Evolutionary conservation across 2,113 vertebrate species (phyloP), one percentile per base, ranked within the genome.

Genomic region (Speoplatyrhinus poulsoni): DNA sequence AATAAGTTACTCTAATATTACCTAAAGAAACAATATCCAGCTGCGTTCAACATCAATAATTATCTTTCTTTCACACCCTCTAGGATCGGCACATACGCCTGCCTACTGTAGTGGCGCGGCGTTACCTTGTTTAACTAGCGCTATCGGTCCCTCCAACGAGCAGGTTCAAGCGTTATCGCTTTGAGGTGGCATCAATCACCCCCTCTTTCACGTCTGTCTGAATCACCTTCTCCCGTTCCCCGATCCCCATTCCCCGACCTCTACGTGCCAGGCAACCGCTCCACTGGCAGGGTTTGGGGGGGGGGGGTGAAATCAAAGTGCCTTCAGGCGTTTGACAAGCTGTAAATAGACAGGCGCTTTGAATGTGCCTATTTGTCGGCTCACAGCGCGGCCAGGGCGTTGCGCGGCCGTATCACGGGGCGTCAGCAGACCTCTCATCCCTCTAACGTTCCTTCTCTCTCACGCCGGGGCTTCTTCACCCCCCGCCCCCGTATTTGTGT

Each of bases 141-240:
- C 76, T 48, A 72, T 82, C 77, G 80, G 82, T 75, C 71, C 70
- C 76, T 80, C 74, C 80, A 82, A 76, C 80, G 81, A 85, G 74
- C 81, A 79, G 70, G 74, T 58, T 79, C 72, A 70, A 62, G 76
- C 55, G 57, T 26, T 26, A 26, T 9, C 1, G 46, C 86, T 88
- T 86, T 86, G 79, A 86, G 85, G 86, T 82, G 1, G 69, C 80
- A 82, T 88, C 82, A 86, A 88, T 90, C 86, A 88, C 75, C 73
- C 79, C 13, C 49, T 12, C 3, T 53, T 80, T 79, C 70, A 80
- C 83, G 82, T 88, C 81, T 79, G 85, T 83, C 83, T 81, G 75
- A 83, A 77, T 82, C 73, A 72, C 73, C 80, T 54, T 7, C 36
- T 3, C 36, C 36, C 36, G 36, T 0, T 41, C 36, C 3, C 7